Percentiles rank a stretch among this genome's conserved stretches.
Conservation (phyloP, 2,888 invertebrate genomes). For the Chloroclysta siterata region DNA sequence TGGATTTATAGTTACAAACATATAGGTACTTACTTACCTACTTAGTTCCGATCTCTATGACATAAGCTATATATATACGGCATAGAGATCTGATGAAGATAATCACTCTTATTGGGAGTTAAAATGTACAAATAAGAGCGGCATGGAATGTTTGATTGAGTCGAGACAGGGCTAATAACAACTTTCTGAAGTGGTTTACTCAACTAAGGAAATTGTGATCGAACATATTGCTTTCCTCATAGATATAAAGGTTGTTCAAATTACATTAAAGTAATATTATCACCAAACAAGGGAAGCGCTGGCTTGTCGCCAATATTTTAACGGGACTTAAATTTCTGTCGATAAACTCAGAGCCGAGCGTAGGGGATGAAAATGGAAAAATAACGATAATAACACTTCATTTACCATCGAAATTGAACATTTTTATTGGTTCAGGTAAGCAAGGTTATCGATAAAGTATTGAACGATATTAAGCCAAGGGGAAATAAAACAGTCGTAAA, state of each 20-base stretch:
- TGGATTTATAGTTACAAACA: no score
- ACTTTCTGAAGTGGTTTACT: background rate
- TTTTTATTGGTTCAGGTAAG: slow-evolving; percentile 36
- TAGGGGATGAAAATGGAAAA: slow-evolving; percentile 44
- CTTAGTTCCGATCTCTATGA: no score
- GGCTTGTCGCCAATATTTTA: slow-evolving; percentile 47
- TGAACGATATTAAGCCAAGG: slow-evolving; percentile 25
- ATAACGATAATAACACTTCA: slow-evolving; percentile 41
- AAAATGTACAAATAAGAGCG: no score
- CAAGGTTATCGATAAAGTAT: slow-evolving; percentile 29
- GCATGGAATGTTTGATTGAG: background rate
- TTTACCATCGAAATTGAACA: slow-evolving; percentile 30
- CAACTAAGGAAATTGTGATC: background rate
- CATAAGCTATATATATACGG: no score
- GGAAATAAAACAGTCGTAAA: slow-evolving; percentile 22
- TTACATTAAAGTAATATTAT: slow-evolving; percentile 22
- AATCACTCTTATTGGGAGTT: no score
- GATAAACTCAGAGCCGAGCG: slow-evolving; percentile 32
- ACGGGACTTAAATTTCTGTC: slow-evolving; percentile 36
- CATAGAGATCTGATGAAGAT: no score
- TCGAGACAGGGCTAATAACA: background rate
- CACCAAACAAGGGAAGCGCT: slow-evolving; percentile 27
- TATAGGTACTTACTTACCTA: no score
- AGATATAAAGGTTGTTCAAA: slow-evolving; percentile 15
- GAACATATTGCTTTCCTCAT: background rate